These are phyloP conservation scores for Hippocampus kuda DNA, from an alignment of 2,797 vertebrate species.

Conservation along the genomic window DNA sequence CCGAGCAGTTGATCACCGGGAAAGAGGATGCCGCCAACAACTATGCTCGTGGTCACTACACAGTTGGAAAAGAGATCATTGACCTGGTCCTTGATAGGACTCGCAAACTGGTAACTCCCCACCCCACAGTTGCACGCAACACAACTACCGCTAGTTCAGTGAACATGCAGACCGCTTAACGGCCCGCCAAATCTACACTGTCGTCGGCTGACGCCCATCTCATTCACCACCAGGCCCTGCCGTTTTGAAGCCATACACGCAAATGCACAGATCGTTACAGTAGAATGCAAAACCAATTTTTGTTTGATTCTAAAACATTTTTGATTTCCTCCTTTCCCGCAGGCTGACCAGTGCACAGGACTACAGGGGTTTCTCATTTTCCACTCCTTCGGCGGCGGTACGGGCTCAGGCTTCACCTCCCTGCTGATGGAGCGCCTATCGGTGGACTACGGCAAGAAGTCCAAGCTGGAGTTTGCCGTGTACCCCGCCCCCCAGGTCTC, in stretches of 20 bases:
- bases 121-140: too few relatives aligned
- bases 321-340: background rate
- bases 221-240: too few relatives aligned
- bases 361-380: constrained; percentile 14
- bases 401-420: constrained; percentile 76
- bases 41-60: constrained; percentile 11
- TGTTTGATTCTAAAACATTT: too few relatives aligned
- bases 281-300: too few relatives aligned
- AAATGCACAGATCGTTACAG: too few relatives aligned
- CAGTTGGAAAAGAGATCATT: constrained; percentile 4
- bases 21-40: constrained; percentile 12
- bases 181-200: too few relatives aligned
- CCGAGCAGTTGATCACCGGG: constrained; percentile 4
- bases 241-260: too few relatives aligned
- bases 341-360: constrained; percentile 13
- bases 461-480: constrained; percentile 68
- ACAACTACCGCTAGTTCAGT: too few relatives aligned
- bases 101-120: constrained; percentile 6
- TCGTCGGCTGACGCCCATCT: too few relatives aligned
- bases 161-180: too few relatives aligned
- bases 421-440: constrained; percentile 77
- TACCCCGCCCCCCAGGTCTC: constrained; percentile 65
- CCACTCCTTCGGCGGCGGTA: constrained; percentile 31
- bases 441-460: constrained; percentile 74
- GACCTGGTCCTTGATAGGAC: constrained; percentile 5